Conservation (phyloP, 2,888 invertebrate species). For the Tricholauxania praeusta region DNA sequence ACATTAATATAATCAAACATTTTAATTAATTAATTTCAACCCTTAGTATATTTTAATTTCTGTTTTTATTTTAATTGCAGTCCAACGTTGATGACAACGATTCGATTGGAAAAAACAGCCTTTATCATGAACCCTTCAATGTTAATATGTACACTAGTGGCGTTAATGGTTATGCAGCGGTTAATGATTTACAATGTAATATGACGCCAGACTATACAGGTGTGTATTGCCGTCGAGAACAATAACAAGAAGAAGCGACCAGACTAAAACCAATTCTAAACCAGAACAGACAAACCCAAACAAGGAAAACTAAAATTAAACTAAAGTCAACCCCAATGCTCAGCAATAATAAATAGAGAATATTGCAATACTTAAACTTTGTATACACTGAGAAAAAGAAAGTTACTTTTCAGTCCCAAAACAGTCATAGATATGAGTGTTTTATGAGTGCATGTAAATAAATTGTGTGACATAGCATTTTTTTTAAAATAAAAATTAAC, state of each 20-base stretch:
- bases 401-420: too few species aligned
- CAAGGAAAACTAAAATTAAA: not conserved
- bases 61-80: conserved; percentile 46
- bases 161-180: conserved; percentile 68
- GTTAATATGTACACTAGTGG: conserved; percentile 69
- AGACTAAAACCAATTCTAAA: conserved; percentile 36
- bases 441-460: too few species aligned
- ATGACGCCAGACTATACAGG: conserved; percentile 73
- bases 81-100: conserved; percentile 66
- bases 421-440: too few species aligned
- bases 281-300: not conserved
- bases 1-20: not conserved
- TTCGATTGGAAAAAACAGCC: conserved; percentile 68
- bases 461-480: too few species aligned
- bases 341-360: conserved; percentile 11
- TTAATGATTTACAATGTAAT: conserved; percentile 69
- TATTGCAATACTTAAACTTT: not conserved
- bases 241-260: not conserved
- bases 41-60: not conserved
- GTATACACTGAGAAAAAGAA: too few species aligned
- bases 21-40: conserved; percentile 21
- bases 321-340: not conserved
- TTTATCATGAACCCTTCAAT: conserved; percentile 70
- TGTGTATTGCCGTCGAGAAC: conserved; percentile 58
- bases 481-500: too few species aligned